Percentiles rank a stretch among this genome's conserved stretches.
These are phyloP conservation scores for Cyrtorhinus lividipennis DNA, from an alignment of 1,140 invertebrate species.

Conservation along the genomic window DNA sequence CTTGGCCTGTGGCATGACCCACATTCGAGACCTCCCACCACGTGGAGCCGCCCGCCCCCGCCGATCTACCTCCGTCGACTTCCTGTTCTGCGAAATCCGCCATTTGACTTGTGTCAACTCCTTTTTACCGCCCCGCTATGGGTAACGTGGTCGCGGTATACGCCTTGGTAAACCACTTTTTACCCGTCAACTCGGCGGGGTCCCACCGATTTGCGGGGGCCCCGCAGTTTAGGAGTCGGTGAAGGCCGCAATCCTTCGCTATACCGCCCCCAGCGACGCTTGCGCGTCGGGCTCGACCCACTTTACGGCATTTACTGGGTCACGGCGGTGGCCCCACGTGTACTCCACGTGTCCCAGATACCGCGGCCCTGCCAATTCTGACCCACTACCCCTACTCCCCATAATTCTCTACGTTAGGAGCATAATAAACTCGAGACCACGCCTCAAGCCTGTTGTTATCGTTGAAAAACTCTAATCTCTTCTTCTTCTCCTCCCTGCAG, in stretches of 20 bases:
- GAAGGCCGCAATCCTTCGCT: too few species aligned
- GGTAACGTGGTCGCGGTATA: not conserved
- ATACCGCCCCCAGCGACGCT: not conserved
- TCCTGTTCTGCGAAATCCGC: not conserved
- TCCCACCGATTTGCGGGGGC: not conserved
- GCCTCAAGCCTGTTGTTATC: too few species aligned
- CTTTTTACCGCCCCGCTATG: not conserved
- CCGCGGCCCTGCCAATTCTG: not conserved
- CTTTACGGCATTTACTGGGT: not conserved
- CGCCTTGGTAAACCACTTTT: not conserved
- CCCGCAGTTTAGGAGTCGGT: too few species aligned
- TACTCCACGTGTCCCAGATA: slow-evolving; percentile 1
- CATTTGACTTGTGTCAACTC: not conserved
- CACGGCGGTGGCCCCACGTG: not conserved
- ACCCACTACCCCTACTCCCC: not conserved
- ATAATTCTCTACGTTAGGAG: not conserved
- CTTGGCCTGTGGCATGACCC: slow-evolving; percentile 1
- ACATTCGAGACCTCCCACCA: not conserved
- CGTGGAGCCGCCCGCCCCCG: not conserved
- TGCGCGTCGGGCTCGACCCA: not conserved
- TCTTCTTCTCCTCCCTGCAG: not conserved
- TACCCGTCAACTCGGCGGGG: not conserved
- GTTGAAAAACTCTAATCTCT: too few species aligned
- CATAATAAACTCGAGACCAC: not conserved
- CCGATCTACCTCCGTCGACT: too few species aligned